Base-by-base conservation (phyloP, 2,888 invertebrate genomes). In the Cyclophora punctaria region DNA sequence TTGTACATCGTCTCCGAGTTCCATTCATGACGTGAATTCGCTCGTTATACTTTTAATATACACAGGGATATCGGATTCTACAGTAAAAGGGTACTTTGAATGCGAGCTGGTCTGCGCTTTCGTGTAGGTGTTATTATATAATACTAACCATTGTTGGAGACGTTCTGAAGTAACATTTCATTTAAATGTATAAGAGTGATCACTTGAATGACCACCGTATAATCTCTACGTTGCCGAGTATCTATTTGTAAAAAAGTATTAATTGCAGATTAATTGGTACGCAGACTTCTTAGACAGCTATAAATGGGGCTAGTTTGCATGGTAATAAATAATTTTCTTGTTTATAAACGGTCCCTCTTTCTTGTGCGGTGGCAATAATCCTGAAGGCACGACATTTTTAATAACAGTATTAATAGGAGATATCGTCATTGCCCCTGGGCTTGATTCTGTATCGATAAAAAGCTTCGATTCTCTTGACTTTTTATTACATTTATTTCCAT, bases 371-470 rank as follows among this genome's bases (percentile, higher is more conserved):
- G 75, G 73, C 77, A 74, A 62, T 58, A 57, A 66, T 76, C 75
- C 70, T 69, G 68, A 63, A 70, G 71, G 74, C 67, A 64, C 62
- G 66, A 73, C 73, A 66, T 75, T 75, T 71, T 73, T 81, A 80
- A 84, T 83, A 80, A 80, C 81, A 69, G 82, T 78, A 83, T 85
- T 83, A 84, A 74, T 69, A 63, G 66, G 63, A 73, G 67, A 69
- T 73, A 73, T 75, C 74, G 73, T 73, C 71, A 73, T 71, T 69
- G 71, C 62, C 62, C 60, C 57, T 57, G 50, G 50, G 51, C 50
- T 53, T 56, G 57, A 66, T 58, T 54, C 20, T 20, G 20, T 20
- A 20, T 20, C 20, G 20, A 20, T 20, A 20, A 20, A 20, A 20
- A 20, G 20, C 20, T 20, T 20, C 20, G 20, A 20, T 20, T 20